phyloP scores from a whole-genome alignment of 2,113 vertebrate species.

The Pavo muticus region DNA sequence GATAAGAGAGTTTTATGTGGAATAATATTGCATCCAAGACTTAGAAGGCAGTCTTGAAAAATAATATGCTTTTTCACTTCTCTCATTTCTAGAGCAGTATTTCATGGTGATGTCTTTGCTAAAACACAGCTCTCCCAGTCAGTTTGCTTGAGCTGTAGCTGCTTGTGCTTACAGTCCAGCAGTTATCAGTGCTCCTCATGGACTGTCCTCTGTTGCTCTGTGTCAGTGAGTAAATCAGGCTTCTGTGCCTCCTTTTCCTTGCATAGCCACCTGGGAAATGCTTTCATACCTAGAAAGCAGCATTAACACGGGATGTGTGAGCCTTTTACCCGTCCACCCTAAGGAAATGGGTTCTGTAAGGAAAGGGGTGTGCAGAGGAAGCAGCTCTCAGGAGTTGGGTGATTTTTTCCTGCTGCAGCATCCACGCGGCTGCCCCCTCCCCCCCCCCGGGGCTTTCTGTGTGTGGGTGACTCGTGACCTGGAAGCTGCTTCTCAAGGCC shows the following conservation, averaged over 20 bases:
- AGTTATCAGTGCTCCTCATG: neutral
- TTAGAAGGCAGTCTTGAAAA: neutral
- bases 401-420: neutral
- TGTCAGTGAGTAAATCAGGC: neutral
- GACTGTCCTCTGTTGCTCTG: neutral
- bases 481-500: neutral
- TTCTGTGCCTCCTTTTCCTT: neutral
- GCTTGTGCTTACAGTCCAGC: neutral
- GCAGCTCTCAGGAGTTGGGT: neutral
- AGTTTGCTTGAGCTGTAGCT: neutral
- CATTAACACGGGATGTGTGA: neutral
- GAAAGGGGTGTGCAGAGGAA: neutral
- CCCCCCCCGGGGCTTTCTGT: neutral
- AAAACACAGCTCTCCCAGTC: neutral
- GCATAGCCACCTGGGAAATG: neutral
- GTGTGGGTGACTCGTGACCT: neutral
- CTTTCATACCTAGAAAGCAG: neutral
- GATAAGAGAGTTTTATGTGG: neutral
- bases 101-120: neutral
- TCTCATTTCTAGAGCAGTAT: neutral
- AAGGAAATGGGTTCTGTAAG: neutral
- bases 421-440: fast-evolving
- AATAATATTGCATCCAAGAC: neutral
- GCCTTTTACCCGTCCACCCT: too few species aligned
- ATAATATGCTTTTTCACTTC: neutral